These are phyloP conservation scores for Cybosia mesomella DNA, from an alignment of 2,888 invertebrate species.

Conservation along the genomic window DNA sequence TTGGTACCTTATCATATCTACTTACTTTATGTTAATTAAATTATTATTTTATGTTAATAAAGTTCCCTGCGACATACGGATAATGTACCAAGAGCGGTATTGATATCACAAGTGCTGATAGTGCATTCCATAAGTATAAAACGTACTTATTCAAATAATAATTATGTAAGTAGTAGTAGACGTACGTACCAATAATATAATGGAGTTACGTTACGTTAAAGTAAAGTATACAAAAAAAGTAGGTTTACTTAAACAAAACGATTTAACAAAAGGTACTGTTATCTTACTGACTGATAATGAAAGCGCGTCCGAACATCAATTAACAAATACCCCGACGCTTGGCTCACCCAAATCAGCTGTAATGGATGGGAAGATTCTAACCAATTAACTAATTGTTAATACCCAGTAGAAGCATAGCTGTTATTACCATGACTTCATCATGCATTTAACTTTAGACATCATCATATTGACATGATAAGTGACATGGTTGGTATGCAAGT, in stretches of 20 bases:
- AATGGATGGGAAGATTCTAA: conserved; percentile 73
- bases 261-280: conserved; percentile 31
- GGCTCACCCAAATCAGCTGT: conserved; percentile 65
- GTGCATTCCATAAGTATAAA: not conserved
- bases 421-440: conserved; percentile 54
- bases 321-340: conserved; percentile 77
- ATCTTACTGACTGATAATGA: conserved; percentile 63
- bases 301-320: conserved; percentile 70
- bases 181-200: conserved; percentile 16
- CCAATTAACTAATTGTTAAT: conserved; percentile 72
- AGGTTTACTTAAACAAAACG: conserved; percentile 13
- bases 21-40: not conserved
- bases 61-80: not conserved
- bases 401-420: conserved; percentile 55
- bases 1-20: not conserved
- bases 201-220: conserved; percentile 5
- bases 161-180: not conserved
- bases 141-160: not conserved
- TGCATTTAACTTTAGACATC: conserved; percentile 28
- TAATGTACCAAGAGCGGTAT: not conserved
- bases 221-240: conserved; percentile 17
- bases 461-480: conserved; percentile 9
- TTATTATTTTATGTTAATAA: conserved; percentile 3
- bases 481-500: conserved; percentile 9
- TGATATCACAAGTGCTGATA: conserved; percentile 1